Base-by-base conservation (phyloP, 2,888 invertebrate species). In the Stegophylla sp. region DNA sequence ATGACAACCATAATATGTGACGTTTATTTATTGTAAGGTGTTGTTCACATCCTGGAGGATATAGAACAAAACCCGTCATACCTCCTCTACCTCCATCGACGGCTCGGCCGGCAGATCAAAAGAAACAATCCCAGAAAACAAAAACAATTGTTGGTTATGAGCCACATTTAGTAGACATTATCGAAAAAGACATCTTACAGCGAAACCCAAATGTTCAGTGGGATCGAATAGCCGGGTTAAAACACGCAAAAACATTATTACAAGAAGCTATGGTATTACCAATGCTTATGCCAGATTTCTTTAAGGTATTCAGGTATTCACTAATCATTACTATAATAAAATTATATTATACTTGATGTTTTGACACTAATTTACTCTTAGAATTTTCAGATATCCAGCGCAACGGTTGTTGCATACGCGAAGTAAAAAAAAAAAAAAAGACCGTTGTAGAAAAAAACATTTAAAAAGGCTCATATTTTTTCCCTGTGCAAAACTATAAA, bases 251-350 rank as follows among this genome's bases (percentile, higher is more conserved):
- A 85, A 88, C 92, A 41, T 90, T 95, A 82, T 86, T 92, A 56
- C 93, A 95, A 86, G 95, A 96, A 86, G 95, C 95, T 1, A 93
- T 95, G 84, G 94, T 96, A 0, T 87, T 96, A 83, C 95, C 96
- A 0, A 89, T 94, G 45, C 91, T 94, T 82, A 93, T 95, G 90
- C 95, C 95, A 0, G 94, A 95, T 85, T 95, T 94, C 87, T 96
- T 96, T 86, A 94, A 92, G 88, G 93, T 90, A 41, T 48, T 56
- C n/a, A 26, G 45, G n/a, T n/a, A n/a, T n/a, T n/a, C n/a, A n/a
- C n/a, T n/a, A n/a, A n/a, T n/a, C n/a, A n/a, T n/a, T n/a, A n/a
- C n/a, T n/a, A n/a, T n/a, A n/a, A n/a, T n/a, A n/a, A n/a, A n/a
- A n/a, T n/a, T n/a, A n/a, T n/a, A n/a, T n/a, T n/a, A n/a, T n/a